phyloP scores from a whole-genome alignment of 2,797 vertebrate species.

The Parauchenoglanis ngamensis region DNA sequence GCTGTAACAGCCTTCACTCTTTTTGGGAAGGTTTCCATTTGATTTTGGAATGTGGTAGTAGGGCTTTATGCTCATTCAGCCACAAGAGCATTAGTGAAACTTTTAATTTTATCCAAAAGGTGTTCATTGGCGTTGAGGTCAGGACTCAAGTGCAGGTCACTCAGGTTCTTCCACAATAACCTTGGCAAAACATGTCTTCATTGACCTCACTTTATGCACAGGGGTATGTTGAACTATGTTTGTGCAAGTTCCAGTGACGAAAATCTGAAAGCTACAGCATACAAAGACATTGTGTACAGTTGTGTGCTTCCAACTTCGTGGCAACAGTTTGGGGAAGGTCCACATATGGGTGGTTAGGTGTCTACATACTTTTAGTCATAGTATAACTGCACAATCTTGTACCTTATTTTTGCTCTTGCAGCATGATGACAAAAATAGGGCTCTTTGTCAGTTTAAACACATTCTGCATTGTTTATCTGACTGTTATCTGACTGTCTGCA shows the following conservation, averaged over 20 bases:
- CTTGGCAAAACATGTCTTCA: background rate
- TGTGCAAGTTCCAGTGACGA: background rate
- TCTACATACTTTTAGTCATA: background rate
- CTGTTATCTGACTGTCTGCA: background rate
- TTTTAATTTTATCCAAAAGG: background rate
- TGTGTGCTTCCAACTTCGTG: background rate
- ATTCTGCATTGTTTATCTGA: background rate
- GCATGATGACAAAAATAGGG: background rate
- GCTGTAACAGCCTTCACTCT: background rate
- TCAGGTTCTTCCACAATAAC: background rate
- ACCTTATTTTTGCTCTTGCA: background rate
- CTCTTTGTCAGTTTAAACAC: background rate
- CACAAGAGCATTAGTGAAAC: background rate
- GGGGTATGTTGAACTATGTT: background rate
- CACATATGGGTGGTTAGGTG: background rate
- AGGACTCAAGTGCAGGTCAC: background rate
- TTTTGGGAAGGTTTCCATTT: background rate
- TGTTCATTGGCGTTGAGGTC: background rate
- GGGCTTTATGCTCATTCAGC: background rate
- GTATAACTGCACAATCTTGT: background rate
- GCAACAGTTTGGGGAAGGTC: background rate
- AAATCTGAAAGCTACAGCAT: background rate
- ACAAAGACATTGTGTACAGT: background rate
- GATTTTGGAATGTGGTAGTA: background rate
- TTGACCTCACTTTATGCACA: background rate